Evolutionary conservation across 2,797 vertebrate species (phyloP).

Genomic region (Enteromius viviparus): DNA sequence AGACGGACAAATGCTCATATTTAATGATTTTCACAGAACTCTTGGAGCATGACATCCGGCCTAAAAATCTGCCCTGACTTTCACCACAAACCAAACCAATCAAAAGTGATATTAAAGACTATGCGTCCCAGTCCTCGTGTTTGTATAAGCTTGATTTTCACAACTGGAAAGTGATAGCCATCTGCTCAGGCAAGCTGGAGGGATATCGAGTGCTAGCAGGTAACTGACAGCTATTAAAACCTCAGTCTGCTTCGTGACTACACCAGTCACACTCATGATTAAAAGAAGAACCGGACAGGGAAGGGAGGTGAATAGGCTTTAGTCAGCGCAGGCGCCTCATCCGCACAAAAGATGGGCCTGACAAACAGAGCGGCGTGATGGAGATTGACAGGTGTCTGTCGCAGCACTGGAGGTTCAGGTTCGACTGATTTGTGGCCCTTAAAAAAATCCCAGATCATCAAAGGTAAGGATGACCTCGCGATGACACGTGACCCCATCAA

Average conservation of each 20-base stretch:
- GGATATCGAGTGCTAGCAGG: constrained; percentile 77
- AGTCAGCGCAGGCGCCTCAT: background rate
- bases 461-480: constrained; percentile 73
- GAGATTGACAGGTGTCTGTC: constrained; percentile 35
- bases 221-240: constrained; percentile 78
- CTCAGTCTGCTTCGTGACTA: constrained; percentile 64
- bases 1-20: constrained; percentile 74
- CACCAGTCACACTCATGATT: constrained; percentile 41
- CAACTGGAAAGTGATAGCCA: constrained; percentile 81
- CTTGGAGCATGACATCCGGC: constrained; percentile 73
- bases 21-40: constrained; percentile 81
- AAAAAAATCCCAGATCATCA: constrained; percentile 56
- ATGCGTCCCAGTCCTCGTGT: constrained; percentile 68
- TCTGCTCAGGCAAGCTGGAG: constrained; percentile 73
- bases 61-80: constrained; percentile 67
- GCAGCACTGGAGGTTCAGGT: constrained; percentile 4
- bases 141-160: constrained; percentile 82
- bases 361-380: background rate
- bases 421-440: background rate
- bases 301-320: background rate
- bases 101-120: constrained; percentile 67
- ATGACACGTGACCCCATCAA: constrained; percentile 78
- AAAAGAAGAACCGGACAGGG: constrained; percentile 17
- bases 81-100: constrained; percentile 64
- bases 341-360: background rate